Conservation (phyloP, 2,797 vertebrate genomes). For the Syngnathus acus region DNA sequence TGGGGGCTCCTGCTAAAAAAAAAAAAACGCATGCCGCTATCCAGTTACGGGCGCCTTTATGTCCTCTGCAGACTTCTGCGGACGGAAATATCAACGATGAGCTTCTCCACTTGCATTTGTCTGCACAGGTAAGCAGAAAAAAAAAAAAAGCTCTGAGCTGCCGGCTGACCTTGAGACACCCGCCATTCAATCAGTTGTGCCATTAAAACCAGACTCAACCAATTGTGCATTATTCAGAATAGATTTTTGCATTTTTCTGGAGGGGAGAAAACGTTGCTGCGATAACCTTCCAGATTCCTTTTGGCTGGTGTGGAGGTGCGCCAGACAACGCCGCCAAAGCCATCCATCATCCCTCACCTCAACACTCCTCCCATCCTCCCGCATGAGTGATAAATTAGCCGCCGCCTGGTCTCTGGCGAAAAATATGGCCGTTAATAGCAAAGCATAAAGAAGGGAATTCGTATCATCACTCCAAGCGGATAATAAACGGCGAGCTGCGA, state of each 20-base stretch:
- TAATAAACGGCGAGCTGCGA: constrained; percentile 50
- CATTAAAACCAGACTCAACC: no score
- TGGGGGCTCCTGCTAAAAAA: no score
- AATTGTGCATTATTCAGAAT: no score
- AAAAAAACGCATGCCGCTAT: constrained; percentile 31
- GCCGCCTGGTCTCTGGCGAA: constrained; percentile 44
- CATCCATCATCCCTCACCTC: constrained; percentile 60
- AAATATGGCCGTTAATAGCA: constrained; percentile 69
- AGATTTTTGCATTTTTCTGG: no score
- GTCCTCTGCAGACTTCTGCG: constrained; percentile 59
- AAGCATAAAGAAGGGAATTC: constrained; percentile 63
- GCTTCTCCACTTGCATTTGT: constrained; percentile 57
- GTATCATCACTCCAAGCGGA: constrained; percentile 59
- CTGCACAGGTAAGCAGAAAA: constrained; percentile 72
- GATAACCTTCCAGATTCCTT: constrained; percentile 72
- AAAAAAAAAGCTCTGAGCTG: constrained; percentile 54
- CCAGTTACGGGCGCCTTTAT: constrained; percentile 60
- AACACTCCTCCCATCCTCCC: not conserved
- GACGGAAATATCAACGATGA: constrained; percentile 59
- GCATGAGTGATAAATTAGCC: constrained; percentile 64
- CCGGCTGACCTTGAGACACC: constrained; percentile 63
- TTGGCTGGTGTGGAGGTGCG: constrained; percentile 46
- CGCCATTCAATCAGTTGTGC: constrained; percentile 58
- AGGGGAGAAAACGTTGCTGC: constrained; percentile 44
- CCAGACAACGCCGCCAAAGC: constrained; percentile 60